Base-by-base conservation (phyloP, 2,888 invertebrate species). In the Plagodis pulveraria region DNA sequence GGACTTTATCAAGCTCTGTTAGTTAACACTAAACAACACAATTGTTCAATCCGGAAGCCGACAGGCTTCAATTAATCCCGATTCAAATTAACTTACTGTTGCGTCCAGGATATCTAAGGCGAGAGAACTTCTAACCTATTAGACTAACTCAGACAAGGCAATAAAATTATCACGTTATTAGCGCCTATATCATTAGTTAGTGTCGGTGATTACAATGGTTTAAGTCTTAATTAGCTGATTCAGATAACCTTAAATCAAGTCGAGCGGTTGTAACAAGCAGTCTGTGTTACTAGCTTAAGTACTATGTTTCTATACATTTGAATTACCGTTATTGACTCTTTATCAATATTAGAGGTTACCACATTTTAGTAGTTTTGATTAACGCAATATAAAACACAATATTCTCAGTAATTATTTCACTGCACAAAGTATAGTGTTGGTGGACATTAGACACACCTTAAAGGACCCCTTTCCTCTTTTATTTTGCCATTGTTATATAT, bases 121-220 rank as follows among this genome's bases (percentile, higher is more conserved):
- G 22, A 22, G 22, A 49, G 61, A 58, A 51, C 42, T 46, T 50
- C 38, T 50, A 12, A 41, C 4, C 22, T 22, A 22, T 36, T 36
- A 6, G 35, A 41, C 43, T 34, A 7, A 38, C 33, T 32, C 38
- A 6, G 46, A 56, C 61, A 58, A 65, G 59, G 67, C 58, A 62
- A 67, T 69, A 66, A 67, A 63, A 48, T 58, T 11, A 59, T 66
- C 61, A 67, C 67, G 65, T 65, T 62, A 56, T 63, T 65, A 58
- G 57, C 61, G 55, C 61, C 63, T 56, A 63, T 50, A 68, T 67
- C 70, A 71, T 74, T 74, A 69, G 68, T 71, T 69, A 70, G 57
- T 66, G 73, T 69, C 69, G 58, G 56, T 58, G 63, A 71, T 66
- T 66, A 74, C 74, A 74, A 74, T 74, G 54, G 71, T 45, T 54